Percentiles rank a stretch among this genome's conserved stretches.
Conservation (phyloP, 2,888 invertebrate species). For the Microctonus brassicae region DNA sequence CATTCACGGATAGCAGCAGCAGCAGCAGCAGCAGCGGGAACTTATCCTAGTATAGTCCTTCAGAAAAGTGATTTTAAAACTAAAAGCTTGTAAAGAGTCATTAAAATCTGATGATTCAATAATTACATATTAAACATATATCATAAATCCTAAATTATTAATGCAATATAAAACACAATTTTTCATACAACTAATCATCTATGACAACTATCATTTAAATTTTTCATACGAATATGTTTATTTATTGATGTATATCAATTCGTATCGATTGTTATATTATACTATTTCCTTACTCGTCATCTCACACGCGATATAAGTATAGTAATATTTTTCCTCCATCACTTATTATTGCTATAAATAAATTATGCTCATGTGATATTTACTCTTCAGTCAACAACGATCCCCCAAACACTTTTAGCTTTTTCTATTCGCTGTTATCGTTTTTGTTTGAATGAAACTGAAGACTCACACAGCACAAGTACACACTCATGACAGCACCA, state of each 20-base stretch:
- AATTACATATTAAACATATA: no score
- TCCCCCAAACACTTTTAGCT: constrained; percentile 28
- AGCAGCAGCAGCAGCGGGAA: no score
- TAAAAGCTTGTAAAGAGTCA: not conserved
- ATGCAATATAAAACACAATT: no score
- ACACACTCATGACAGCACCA: constrained; percentile 13
- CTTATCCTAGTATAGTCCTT: not conserved
- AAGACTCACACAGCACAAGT: constrained; percentile 9
- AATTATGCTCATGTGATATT: constrained; percentile 56
- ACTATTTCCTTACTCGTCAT: not conserved
- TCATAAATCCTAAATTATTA: no score
- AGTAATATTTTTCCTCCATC: not conserved
- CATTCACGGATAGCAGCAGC: not conserved
- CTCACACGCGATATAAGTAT: not conserved
- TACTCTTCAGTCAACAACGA: constrained; percentile 31
- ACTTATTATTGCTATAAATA: constrained; percentile 46
- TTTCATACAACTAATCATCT: no score
- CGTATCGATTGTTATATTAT: no score
- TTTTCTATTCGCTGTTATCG: not conserved
- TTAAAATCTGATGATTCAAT: no score
- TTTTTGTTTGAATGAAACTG: constrained; percentile 24
- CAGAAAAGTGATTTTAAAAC: not conserved
- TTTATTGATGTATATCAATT: no score
- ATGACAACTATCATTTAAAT: no score
- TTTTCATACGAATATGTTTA: no score